These are phyloP conservation scores for Rhinogobius similis DNA, from an alignment of 2,113 vertebrate species.

Conservation along the genomic window DNA sequence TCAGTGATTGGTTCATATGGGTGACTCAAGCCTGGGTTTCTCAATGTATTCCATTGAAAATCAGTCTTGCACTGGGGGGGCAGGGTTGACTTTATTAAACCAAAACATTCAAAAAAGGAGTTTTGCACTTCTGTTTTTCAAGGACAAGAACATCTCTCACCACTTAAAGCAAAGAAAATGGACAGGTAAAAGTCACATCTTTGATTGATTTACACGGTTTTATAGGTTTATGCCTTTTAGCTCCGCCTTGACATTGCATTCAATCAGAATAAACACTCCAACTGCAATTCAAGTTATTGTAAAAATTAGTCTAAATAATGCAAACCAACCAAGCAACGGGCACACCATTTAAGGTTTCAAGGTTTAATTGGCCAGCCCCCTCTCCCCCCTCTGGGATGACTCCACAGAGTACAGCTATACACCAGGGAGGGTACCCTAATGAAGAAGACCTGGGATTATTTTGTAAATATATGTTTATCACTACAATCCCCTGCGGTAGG, in stretches of 20 bases:
- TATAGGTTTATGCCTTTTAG: neutral
- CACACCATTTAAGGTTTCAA: conserved; percentile 8
- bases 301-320: neutral
- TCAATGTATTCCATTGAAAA: too few species aligned
- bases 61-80: too few species aligned
- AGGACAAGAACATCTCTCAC: neutral
- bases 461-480: conserved; percentile 82
- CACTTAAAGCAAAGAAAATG: neutral
- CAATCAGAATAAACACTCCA: too few species aligned
- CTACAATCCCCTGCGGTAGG: conserved; percentile 42
- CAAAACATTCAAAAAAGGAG: neutral
- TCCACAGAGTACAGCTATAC: conserved; percentile 47
- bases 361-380: conserved; percentile 59
- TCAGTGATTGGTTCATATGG: too few species aligned
- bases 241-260: too few species aligned
- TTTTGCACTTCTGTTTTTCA: neutral
- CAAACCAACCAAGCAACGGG: neutral
- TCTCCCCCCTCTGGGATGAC: conserved; percentile 46
- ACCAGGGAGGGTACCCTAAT: conserved; percentile 71
- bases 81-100: too few species aligned
- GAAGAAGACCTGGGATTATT: conserved; percentile 80
- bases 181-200: neutral
- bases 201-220: neutral
- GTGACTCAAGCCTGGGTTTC: too few species aligned
- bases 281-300: neutral